These are phyloP conservation scores for Meliscaeva auricollis DNA, from an alignment of 2,888 invertebrate species.

Conservation along the genomic window DNA sequence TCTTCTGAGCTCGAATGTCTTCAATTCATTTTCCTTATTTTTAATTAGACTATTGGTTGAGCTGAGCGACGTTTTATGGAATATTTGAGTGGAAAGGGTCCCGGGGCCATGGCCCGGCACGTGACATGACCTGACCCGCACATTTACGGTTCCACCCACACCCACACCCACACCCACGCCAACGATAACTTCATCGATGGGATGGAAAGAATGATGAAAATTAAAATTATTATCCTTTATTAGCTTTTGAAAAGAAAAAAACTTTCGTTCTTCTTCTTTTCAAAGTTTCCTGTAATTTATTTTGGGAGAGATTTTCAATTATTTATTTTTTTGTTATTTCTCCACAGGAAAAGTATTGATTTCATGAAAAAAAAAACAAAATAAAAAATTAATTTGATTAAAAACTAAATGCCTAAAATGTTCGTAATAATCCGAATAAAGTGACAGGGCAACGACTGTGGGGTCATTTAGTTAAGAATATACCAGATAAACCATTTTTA, in stretches of 20 bases:
- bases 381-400: too few species aligned
- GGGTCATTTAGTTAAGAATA: too few species aligned
- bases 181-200: background rate
- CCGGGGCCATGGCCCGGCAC: too few species aligned
- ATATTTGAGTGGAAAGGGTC: background rate
- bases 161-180: too few species aligned
- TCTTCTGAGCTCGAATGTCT: constrained; percentile 30
- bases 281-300: background rate
- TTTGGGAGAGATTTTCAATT: constrained; percentile 44
- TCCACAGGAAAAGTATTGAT: background rate
- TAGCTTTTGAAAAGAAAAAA: constrained; percentile 48
- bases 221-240: constrained; percentile 56
- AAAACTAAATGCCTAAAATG: too few species aligned
- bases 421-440: too few species aligned
- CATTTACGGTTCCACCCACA: background rate
- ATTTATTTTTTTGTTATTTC: constrained; percentile 23
- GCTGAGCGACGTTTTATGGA: constrained; percentile 22
- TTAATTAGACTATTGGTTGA: constrained; percentile 58
- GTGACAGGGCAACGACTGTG: too few species aligned
- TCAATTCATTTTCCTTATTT: constrained; percentile 60
- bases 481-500: too few species aligned
- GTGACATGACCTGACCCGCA: background rate
- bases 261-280: constrained; percentile 32
- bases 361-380: background rate
- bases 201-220: constrained; percentile 45